phyloP scores from a whole-genome alignment of 1,140 invertebrate species.

The Tetraneura akinire region DNA sequence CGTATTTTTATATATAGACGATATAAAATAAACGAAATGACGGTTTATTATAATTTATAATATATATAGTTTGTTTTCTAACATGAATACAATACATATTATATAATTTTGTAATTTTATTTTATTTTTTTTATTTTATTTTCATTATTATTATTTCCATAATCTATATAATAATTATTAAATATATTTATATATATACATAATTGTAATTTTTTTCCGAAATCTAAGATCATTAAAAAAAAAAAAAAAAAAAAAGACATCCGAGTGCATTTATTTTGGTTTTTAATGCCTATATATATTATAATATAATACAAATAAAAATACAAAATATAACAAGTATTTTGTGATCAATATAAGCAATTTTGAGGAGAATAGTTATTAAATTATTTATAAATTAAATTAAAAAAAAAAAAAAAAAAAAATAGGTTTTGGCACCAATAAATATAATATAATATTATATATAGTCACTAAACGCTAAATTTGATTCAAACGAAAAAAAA shows the following conservation, averaged over 20 bases:
- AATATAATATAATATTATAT: too few relatives aligned
- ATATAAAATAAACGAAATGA: too few relatives aligned
- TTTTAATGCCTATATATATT: too few relatives aligned
- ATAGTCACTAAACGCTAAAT: conserved; percentile 12
- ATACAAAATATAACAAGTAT: too few relatives aligned
- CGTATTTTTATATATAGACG: too few relatives aligned
- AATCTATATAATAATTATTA: conserved; percentile 17
- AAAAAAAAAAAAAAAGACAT: background rate
- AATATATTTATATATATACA: background rate
- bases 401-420: background rate
- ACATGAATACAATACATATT: too few relatives aligned
- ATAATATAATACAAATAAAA: too few relatives aligned
- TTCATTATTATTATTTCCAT: background rate
- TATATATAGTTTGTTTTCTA: too few relatives aligned
- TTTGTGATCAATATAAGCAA: background rate
- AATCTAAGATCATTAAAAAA: background rate
- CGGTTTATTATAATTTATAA: too few relatives aligned
- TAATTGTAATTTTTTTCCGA: background rate
- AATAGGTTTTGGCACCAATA: conserved; percentile 46
- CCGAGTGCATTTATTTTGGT: background rate
- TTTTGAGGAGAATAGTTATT: too few relatives aligned
- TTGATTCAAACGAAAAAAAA: conserved; percentile 21
- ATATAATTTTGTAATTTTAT: too few relatives aligned
- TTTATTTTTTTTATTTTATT: background rate
- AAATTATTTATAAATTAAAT: too few relatives aligned